phyloP scores from a whole-genome alignment of 2,797 vertebrate species.

The Mastacembelus armatus region DNA sequence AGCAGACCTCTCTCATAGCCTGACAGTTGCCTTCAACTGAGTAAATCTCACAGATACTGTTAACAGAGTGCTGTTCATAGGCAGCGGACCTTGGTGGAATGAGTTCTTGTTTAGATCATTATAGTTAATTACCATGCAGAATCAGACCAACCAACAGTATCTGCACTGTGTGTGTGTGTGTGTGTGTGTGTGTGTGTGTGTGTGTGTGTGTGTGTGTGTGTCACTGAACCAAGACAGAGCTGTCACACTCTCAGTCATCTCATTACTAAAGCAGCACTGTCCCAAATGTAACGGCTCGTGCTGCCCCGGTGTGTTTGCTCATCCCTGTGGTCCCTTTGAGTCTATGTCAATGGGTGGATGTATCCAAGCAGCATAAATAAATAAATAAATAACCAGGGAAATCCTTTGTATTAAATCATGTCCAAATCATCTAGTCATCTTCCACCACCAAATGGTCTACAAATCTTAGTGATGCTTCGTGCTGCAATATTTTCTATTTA shows the following conservation, averaged over 20 bases:
- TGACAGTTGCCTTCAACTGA: conserved; percentile 42
- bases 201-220: conserved; percentile 21
- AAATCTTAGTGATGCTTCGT: conserved; percentile 47
- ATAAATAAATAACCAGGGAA: conserved; percentile 39
- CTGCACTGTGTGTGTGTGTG: neutral
- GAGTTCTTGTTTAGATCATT: conserved; percentile 84
- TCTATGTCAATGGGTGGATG: conserved; percentile 12
- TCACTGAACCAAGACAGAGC: conserved; percentile 50
- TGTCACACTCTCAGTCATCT: conserved; percentile 56
- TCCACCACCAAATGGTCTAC: conserved; percentile 35
- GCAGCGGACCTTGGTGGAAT: conserved; percentile 65
- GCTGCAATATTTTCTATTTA: conserved; percentile 76
- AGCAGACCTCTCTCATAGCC: conserved; percentile 40
- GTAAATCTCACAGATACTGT: conserved; percentile 69
- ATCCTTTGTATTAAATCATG: conserved; percentile 22
- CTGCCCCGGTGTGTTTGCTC: conserved; percentile 36
- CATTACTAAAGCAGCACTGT: conserved; percentile 57
- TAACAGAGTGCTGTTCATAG: conserved; percentile 78
- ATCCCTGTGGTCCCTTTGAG: conserved; percentile 29
- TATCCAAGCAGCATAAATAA: conserved; percentile 27
- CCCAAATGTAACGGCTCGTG: conserved; percentile 33
- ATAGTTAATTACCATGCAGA: conserved; percentile 80
- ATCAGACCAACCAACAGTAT: conserved; percentile 59
- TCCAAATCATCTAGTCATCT: conserved; percentile 28
- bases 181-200: conserved; percentile 1